Evolutionary conservation across 2,888 invertebrate genomes (phyloP).

Genomic region (Synergus laeviventris): DNA sequence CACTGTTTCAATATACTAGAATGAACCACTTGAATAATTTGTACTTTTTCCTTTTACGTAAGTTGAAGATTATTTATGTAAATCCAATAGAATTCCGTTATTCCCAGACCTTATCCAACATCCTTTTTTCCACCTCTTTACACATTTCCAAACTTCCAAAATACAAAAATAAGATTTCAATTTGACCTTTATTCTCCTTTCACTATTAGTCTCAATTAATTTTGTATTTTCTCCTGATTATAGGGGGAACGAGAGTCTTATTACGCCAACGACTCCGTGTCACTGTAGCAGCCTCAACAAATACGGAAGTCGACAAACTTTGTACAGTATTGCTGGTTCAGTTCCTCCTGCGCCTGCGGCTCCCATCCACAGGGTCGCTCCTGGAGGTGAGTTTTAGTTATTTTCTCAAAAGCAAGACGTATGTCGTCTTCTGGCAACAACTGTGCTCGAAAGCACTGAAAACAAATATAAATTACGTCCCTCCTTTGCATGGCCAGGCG

Average conservation of each 20-base stretch:
- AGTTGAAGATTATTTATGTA: no score
- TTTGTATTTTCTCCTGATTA: neutral
- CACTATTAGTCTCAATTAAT: no score
- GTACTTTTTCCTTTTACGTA: no score
- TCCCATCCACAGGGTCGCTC: conserved; percentile 63
- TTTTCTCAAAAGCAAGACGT: conserved; percentile 12
- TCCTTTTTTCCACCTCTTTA: no score
- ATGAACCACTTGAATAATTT: neutral
- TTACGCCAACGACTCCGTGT: conserved; percentile 75
- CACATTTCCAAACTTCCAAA: no score
- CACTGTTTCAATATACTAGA: neutral
- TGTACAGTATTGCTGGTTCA: conserved; percentile 73
- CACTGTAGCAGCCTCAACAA: conserved; percentile 71
- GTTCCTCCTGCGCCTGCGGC: conserved; percentile 71
- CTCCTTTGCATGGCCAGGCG: conserved; percentile 23
- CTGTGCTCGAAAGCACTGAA: conserved; percentile 33
- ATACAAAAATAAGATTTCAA: no score
- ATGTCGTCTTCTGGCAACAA: conserved; percentile 36
- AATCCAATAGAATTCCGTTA: no score
- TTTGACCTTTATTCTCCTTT: no score
- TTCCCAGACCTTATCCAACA: no score
- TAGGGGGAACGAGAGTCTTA: conserved; percentile 66
- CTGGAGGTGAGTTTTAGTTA: conserved; percentile 65
- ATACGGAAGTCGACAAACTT: conserved; percentile 76
- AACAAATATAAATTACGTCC: conserved; percentile 29